Percentiles rank a stretch among this genome's conserved stretches.
These are phyloP conservation scores for Daboia siamensis DNA, from an alignment of 2,113 vertebrate genomes.

Conservation along the genomic window DNA sequence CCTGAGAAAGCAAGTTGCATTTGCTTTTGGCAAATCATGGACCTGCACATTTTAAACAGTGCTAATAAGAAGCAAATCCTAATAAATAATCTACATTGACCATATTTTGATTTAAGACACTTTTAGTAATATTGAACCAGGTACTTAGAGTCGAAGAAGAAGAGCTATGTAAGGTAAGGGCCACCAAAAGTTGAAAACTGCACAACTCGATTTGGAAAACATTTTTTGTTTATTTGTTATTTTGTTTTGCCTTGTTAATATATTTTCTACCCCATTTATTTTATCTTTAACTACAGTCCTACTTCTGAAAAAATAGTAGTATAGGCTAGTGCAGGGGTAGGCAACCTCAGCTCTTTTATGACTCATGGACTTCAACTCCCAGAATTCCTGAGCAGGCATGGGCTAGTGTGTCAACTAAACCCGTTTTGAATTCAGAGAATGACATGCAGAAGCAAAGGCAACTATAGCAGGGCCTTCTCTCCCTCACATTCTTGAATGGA, in stretches of 20 bases:
- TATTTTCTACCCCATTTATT: conserved; percentile 11
- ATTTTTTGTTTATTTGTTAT: neutral
- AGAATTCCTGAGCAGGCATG: no score
- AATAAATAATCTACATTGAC: conserved; percentile 67
- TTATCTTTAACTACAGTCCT: neutral
- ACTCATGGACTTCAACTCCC: no score
- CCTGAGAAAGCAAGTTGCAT: conserved; percentile 32
- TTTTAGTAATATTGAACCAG: conserved; percentile 61
- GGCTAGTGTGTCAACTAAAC: neutral
- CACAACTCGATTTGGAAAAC: neutral
- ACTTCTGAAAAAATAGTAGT: neutral
- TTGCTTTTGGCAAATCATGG: conserved; percentile 55
- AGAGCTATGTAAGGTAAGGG: conserved; percentile 45
- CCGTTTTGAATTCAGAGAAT: neutral
- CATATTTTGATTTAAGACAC: conserved; percentile 56
- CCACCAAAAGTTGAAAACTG: neutral
- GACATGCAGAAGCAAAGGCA: neutral
- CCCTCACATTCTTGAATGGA: neutral
- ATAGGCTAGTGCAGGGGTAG: neutral
- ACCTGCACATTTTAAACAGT: conserved; percentile 54
- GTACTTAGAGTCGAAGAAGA: conserved; percentile 50
- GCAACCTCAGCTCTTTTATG: no score
- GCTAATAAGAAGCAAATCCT: conserved; percentile 66
- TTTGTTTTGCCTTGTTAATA: conserved; percentile 35
- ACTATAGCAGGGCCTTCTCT: neutral